Conservation (phyloP, 1,140 invertebrate species). For the Cotesia glomerata region DNA sequence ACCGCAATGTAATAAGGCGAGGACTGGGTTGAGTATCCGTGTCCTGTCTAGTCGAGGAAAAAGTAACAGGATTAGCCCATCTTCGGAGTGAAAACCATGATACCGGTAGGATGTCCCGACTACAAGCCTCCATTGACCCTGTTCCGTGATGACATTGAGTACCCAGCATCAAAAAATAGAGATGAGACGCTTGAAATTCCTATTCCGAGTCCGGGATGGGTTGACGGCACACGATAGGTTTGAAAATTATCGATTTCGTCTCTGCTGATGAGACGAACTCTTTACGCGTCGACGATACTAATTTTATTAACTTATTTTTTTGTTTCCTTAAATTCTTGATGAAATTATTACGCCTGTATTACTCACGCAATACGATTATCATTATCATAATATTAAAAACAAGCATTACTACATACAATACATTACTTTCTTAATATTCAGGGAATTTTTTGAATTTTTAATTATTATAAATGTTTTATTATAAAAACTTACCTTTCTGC, state of each 20-base stretch:
- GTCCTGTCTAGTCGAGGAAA: neutral
- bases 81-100: slow-evolving; percentile 18
- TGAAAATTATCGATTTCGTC: slow-evolving; percentile 2
- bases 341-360: slow-evolving; percentile 18
- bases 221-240: slow-evolving; percentile 15
- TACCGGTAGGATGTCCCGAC: neutral
- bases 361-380: slow-evolving; percentile 16
- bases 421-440: neutral
- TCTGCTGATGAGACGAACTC: slow-evolving; percentile 16
- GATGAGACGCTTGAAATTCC: slow-evolving; percentile 10
- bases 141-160: slow-evolving; percentile 5
- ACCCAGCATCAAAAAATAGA: slow-evolving; percentile 1
- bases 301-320: neutral
- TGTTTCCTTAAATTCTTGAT: slow-evolving; percentile 9
- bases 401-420: neutral
- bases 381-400: neutral
- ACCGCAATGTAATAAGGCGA: slow-evolving; percentile 10
- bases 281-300: slow-evolving; percentile 14
- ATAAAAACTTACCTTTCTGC: slow-evolving; percentile 57
- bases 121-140: neutral
- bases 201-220: slow-evolving; percentile 11
- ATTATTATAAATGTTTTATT: slow-evolving; percentile 2
- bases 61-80: slow-evolving; percentile 7
- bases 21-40: neutral
- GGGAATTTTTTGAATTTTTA: slow-evolving; percentile 1